Evolutionary conservation across 2,888 invertebrate genomes (phyloP), one percentile per base, ranked within the genome.

Genomic region (Drosophila limbata): DNA sequence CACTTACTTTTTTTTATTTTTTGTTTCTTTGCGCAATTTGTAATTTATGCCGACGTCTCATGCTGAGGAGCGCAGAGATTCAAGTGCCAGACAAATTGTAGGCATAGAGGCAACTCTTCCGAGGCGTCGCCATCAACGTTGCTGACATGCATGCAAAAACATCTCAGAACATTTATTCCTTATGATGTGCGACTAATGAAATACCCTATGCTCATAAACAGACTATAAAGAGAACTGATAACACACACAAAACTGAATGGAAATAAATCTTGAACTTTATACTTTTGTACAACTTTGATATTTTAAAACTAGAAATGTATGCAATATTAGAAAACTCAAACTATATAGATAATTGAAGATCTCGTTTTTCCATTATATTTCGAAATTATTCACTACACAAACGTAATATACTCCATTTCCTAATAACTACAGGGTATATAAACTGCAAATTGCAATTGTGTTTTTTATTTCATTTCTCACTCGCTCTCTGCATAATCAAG

Each of bases 31-130:
- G 45, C 52, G 65, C 79, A 82, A 81, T 82, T 79, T 85, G 81
- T 82, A 87, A 87, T 87, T 87, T 84, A 87, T 84, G 85, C 81
- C 72, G 64, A 72, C 72, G 66, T 80, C 78, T 75, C 75, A 69
- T 72, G 79, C 70, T 61, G 66, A 50, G 60, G 50, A 42, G 62
- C 39, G 50, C 66, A 45, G 37, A 65, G 79, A 67, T 81, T 83
- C 76, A 71, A 85, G 81, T 79, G 81, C 69, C 84, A 77, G 79
- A 73, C 84, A 72, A 79, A 79, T 83, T 80, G 83, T 71, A 62
- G 73, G 70, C 60, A 75, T 47, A 39, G 62, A 69, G 67, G 56
- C 69, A 37, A 72, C 66, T 64, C 35, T 60, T 69, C 47, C 47
- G 35, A 79, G 79, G 63, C 82, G 72, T 77, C 68, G 53, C 64